These are phyloP conservation scores for Acleris sparsana DNA, from an alignment of 2,888 invertebrate genomes.

Conservation along the genomic window DNA sequence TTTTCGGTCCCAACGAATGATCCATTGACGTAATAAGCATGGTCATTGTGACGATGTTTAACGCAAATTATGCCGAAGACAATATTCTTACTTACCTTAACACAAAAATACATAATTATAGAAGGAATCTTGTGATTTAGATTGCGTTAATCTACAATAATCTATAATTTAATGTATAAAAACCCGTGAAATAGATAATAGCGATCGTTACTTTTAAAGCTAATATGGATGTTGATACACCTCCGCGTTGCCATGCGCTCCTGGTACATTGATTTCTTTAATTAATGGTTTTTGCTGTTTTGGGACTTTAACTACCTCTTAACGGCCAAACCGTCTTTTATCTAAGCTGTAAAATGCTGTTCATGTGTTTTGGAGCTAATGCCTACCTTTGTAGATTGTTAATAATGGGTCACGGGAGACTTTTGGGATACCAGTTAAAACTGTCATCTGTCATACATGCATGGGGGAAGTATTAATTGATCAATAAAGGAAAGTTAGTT, in stretches of 20 bases:
- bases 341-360: too few relatives aligned
- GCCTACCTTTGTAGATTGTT: too few relatives aligned
- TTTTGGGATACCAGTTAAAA: too few relatives aligned
- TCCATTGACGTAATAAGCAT: conserved; percentile 14
- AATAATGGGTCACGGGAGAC: too few relatives aligned
- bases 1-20: conserved; percentile 7
- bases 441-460: too few relatives aligned
- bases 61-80: neutral
- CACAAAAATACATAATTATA: neutral
- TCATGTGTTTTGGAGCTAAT: too few relatives aligned
- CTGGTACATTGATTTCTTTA: conserved; percentile 16
- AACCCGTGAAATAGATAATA: too few relatives aligned
- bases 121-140: too few relatives aligned
- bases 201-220: neutral
- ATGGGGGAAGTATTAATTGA: neutral
- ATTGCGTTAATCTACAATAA: too few relatives aligned
- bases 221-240: conserved; percentile 32
- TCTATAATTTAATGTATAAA: too few relatives aligned
- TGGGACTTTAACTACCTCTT: neutral
- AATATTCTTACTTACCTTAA: too few relatives aligned
- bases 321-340: too few relatives aligned
- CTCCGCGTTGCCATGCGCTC: conserved; percentile 30
- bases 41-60: conserved; percentile 17
- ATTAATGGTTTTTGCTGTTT: conserved; percentile 14
- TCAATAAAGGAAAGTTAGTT: neutral